phyloP scores from a whole-genome alignment of 1,140 invertebrate genomes.

The Meloidogyne hapla region DNA sequence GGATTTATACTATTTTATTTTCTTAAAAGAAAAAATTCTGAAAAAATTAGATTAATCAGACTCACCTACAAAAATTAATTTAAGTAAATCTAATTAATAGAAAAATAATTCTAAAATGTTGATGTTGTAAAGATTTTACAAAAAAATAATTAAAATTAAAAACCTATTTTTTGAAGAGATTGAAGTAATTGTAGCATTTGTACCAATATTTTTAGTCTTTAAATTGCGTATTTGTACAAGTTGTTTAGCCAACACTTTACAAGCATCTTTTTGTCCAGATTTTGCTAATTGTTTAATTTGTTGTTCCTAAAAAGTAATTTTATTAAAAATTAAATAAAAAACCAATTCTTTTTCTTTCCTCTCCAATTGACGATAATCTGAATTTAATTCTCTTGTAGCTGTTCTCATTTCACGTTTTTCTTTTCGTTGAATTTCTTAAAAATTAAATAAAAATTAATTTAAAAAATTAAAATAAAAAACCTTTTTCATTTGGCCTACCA shows the following conservation, averaged over 20 bases:
- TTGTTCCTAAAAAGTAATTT: constrained; percentile 71
- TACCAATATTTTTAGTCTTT: constrained; percentile 77
- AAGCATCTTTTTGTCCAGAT: constrained; percentile 79
- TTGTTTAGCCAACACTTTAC: constrained; percentile 78
- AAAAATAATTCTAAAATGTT: too few relatives aligned
- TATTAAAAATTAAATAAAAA: constrained; percentile 35
- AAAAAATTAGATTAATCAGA: too few relatives aligned
- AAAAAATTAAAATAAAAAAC: not conserved
- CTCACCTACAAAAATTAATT: too few relatives aligned
- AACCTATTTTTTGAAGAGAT: constrained; percentile 78
- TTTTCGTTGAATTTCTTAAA: constrained; percentile 77
- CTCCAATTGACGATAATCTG: constrained; percentile 77
- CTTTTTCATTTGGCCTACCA: not conserved
- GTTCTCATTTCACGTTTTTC: constrained; percentile 78
- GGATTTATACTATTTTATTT: too few relatives aligned
- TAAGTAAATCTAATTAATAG: too few relatives aligned
- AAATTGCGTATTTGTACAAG: constrained; percentile 82
- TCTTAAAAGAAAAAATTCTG: too few relatives aligned
- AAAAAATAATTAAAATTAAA: constrained; percentile 13
- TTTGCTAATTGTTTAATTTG: constrained; percentile 86
- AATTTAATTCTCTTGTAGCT: constrained; percentile 78
- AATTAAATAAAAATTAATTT: too few relatives aligned
- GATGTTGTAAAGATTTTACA: too few relatives aligned
- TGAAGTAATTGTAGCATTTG: constrained; percentile 74
- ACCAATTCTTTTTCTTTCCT: constrained; percentile 85